A percentile compares a stretch with the other conserved stretches of the same genome.
Conservation (phyloP, 2,113 vertebrate species). For the Vombatus ursinus region DNA sequence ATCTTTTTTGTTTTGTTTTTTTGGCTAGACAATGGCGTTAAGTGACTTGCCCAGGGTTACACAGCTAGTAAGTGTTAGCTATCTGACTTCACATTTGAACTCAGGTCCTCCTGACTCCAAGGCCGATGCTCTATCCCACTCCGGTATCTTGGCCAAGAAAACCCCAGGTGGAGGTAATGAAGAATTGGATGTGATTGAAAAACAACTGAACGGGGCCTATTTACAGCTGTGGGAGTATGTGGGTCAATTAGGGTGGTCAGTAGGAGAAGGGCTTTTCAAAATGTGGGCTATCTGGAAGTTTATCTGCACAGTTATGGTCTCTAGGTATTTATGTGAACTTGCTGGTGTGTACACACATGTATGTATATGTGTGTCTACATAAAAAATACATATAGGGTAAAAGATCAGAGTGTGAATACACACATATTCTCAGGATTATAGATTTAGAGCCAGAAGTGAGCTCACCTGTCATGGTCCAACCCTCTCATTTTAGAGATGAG, state of each 20-base stretch:
- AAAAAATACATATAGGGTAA: background rate
- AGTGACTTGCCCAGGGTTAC: too few species aligned
- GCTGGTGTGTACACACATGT: background rate
- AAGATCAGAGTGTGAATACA: background rate
- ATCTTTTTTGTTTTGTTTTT: too few species aligned
- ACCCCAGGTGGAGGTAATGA: too few species aligned
- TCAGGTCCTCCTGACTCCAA: too few species aligned
- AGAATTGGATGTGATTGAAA: too few species aligned
- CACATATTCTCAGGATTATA: background rate
- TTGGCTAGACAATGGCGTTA: too few species aligned
- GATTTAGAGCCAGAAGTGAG: background rate
- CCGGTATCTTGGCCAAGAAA: too few species aligned
- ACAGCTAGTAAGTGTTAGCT: too few species aligned
- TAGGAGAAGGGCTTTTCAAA: background rate
- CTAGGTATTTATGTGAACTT: background rate
- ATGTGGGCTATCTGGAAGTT: accelerated
- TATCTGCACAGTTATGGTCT: accelerated
- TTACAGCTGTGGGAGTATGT: background rate
- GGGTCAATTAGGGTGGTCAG: background rate
- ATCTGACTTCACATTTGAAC: too few species aligned
- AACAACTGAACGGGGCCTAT: background rate
- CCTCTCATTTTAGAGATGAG: background rate
- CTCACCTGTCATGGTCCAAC: background rate
- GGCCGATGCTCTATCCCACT: too few species aligned
- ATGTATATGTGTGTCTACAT: background rate